Base-by-base conservation (phyloP, 2,797 vertebrate genomes). In the Anabacerthia variegaticeps region DNA sequence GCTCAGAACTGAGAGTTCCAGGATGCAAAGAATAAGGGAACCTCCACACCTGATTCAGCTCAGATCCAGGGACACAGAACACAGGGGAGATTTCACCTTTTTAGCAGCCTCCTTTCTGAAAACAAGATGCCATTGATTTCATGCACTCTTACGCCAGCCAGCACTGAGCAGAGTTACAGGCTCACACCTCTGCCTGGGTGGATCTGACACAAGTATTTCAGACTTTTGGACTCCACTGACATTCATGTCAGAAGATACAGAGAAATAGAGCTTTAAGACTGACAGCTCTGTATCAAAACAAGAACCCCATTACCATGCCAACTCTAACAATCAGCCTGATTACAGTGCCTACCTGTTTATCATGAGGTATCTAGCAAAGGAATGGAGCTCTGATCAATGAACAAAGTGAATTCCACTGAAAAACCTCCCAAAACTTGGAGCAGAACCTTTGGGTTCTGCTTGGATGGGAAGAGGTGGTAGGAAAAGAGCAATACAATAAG, bases 381-480 rank as follows among this genome's bases (percentile, higher is more conserved):
- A 52, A 77, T 26, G 15, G n/a, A 66, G n/a, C 24, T 65, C 34
- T 51, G 34, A 41, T 27, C 9, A 23, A 54, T 12, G n/a, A 69
- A 56, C 24, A 36, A 80, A 86, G n/a, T 7, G 8, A 93, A 81
- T 58, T 81, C 46, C 76, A 61, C 14, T 30, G 68, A 84, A 89
- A n/a, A 12, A 1, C 2, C 20, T 32, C 68, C 26, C 37, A 88
- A 66, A 26, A 6, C 2, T 18, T 49, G n/a, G 46, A 72, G 69
- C 3, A 75, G 46, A 90, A 78, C 14, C 17, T 78, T 28, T 58
- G 52, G 14, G 9, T 30, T 51, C 66, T 72, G 37, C 54, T 51
- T 32, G 61, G 28, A 78, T 63, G n/a, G 32, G 39, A 59, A 58
- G 19, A 73, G 3, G 12, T 0, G 3, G 12, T 0, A 52, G 7